Base-by-base conservation (phyloP, 2,888 invertebrate genomes). In the Parnassius apollo region DNA sequence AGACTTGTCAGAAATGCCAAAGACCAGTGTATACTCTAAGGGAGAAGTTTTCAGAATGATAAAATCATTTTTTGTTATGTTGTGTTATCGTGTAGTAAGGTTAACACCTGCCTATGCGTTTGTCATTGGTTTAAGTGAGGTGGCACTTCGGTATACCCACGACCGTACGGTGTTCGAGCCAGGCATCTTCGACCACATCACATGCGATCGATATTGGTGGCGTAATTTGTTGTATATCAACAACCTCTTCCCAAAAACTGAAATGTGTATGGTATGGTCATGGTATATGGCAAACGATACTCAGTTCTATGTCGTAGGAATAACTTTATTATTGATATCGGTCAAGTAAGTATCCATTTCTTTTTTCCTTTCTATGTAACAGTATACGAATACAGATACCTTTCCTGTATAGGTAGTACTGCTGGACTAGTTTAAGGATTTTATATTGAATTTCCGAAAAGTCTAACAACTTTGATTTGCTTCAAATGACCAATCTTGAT, bases 201-300 rank as follows among this genome's bases (percentile, higher is more conserved):
- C 94, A n/a, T 96, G 96, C 77, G 94, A 94, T 59, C 92, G 93
- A 68, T 96, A 93, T 80, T 97, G 96, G 96, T 97, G 96, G 96
- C 92, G 96, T 65, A 96, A 97, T 76, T 92, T 95, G n/a, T 88
- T 96, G 13, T 96, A 96, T 79, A 95, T 96, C 75, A 96, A 96
- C 82, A 96, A 96, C 75, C 93, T 96, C 77, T 96, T 93, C 79
- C 95, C 95, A 0, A 94, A 95, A 77, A 89, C 92, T 35, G 96
- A 96, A 76, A 95, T 95, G 92, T 96, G 96, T 80, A 95, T 96
- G 95, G 92, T 95, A 64, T 96, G 96, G 96, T 95, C 95, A 55
- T 96, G 96, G 96, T 96, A 96, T 73, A 94, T 96, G 92, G 95
- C 96, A 9, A 96, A 96, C 73, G 96, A 96, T 75, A 95, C 95